Percentiles rank a stretch among this genome's conserved stretches.
These are phyloP conservation scores for Zaprionus davidi DNA, from an alignment of 1,140 invertebrate species.

Conservation along the genomic window DNA sequence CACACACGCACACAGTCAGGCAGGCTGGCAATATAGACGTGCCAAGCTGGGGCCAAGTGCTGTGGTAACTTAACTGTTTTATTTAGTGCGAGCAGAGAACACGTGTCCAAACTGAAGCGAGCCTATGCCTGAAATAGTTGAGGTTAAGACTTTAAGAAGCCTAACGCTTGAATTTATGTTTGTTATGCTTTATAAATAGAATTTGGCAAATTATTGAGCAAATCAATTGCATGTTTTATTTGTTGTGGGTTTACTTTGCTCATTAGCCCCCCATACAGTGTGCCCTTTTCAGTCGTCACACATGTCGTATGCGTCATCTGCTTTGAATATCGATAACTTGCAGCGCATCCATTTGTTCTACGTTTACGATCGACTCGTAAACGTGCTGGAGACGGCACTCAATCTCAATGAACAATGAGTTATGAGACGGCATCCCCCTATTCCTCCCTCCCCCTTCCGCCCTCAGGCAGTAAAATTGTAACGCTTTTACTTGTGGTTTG, in stretches of 20 bases:
- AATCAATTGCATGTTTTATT: neutral
- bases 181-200: neutral
- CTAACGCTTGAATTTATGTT: too few relatives aligned
- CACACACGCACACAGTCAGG: neutral
- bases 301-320: constrained; percentile 39
- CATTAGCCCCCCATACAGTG: neutral
- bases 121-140: neutral
- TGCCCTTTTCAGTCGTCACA: neutral
- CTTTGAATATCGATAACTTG: constrained; percentile 53
- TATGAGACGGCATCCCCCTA: constrained; percentile 11
- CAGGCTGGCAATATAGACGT: constrained; percentile 4
- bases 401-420: constrained; percentile 52
- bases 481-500: constrained; percentile 65
- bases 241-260: neutral
- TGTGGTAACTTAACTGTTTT: constrained; percentile 17
- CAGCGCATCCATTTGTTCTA: constrained; percentile 22
- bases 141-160: neutral
- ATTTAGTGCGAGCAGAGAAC: constrained; percentile 26
- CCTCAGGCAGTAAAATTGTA: constrained; percentile 59
- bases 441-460: neutral
- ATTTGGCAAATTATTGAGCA: neutral
- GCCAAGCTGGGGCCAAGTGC: constrained; percentile 21
- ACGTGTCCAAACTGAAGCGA: constrained; percentile 19
- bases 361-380: constrained; percentile 42
- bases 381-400: constrained; percentile 21